Percentiles rank a stretch among this genome's conserved stretches.
Conservation (phyloP, 2,888 invertebrate genomes). For the Dichetophora obliterata region DNA sequence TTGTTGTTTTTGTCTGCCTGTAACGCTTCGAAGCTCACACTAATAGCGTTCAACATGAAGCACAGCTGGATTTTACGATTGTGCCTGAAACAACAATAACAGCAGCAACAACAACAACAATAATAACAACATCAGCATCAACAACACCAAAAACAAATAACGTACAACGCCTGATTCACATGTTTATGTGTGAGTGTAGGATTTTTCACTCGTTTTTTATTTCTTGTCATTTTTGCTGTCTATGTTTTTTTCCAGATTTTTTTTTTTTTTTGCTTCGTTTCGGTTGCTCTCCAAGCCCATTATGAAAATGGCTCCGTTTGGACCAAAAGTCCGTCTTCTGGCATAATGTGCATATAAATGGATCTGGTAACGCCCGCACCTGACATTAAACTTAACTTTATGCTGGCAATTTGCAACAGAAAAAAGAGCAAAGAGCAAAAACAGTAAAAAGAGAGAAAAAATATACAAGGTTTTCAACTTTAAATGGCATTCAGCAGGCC, state of each 20-base stretch:
- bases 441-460: not conserved
- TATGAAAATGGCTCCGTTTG: slow-evolving; percentile 40
- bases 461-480: slow-evolving; percentile 32
- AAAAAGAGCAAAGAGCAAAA: slow-evolving; percentile 2
- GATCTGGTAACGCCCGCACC: slow-evolving; percentile 40
- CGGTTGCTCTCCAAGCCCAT: slow-evolving; percentile 18
- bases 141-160: slow-evolving; percentile 13
- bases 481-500: slow-evolving; percentile 17
- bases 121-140: not conserved
- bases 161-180: not conserved
- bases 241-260: not conserved
- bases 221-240: not conserved
- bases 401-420: slow-evolving; percentile 40
- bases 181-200: not conserved
- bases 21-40: not conserved
- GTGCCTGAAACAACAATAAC: not conserved
- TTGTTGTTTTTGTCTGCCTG: slow-evolving; percentile 3
- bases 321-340: slow-evolving; percentile 33
- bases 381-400: slow-evolving; percentile 42
- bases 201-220: not conserved
- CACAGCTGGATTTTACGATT: slow-evolving; percentile 23
- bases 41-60: slow-evolving; percentile 15
- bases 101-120: not conserved
- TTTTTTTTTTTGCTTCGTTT: not conserved
- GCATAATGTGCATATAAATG: slow-evolving; percentile 34